Evolutionary conservation across 1,140 invertebrate genomes (phyloP).

Genomic region (Bombus waltoni): DNA sequence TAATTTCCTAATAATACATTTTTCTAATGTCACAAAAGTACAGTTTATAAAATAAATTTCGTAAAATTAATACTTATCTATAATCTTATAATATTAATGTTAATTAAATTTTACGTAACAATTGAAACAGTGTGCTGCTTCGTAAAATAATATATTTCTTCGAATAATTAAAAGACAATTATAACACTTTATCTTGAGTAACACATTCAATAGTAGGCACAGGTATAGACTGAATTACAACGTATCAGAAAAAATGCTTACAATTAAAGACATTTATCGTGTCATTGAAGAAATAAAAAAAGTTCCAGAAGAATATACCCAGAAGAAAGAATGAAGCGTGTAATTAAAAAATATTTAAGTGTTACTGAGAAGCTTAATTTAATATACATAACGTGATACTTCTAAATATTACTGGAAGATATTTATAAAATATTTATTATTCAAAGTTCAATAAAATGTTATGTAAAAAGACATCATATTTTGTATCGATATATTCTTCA

Average conservation of each 20-base stretch:
- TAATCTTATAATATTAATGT: too few species aligned
- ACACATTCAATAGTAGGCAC: too few species aligned
- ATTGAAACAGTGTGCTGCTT: too few species aligned
- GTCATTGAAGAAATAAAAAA: not conserved
- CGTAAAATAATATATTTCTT: not conserved
- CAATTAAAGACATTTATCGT: not conserved
- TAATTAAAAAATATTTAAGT: not conserved
- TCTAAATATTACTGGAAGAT: not conserved
- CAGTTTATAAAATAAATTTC: not conserved
- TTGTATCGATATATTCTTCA: not conserved
- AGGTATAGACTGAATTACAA: not conserved
- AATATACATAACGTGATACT: too few species aligned
- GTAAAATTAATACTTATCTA: too few species aligned
- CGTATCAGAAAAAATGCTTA: not conserved
- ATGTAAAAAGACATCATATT: not conserved
- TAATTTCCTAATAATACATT: too few species aligned
- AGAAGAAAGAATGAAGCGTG: not conserved
- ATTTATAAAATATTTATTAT: not conserved
- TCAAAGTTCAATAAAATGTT: not conserved
- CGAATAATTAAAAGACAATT: not conserved
- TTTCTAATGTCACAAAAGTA: not conserved
- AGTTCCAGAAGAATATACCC: too few species aligned
- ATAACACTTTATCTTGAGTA: not conserved
- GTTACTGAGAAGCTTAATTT: too few species aligned
- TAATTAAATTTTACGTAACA: too few species aligned